Evolutionary conservation across 2,888 invertebrate species (phyloP).

Genomic region (Scaptodrosophila latifasciaeformis): DNA sequence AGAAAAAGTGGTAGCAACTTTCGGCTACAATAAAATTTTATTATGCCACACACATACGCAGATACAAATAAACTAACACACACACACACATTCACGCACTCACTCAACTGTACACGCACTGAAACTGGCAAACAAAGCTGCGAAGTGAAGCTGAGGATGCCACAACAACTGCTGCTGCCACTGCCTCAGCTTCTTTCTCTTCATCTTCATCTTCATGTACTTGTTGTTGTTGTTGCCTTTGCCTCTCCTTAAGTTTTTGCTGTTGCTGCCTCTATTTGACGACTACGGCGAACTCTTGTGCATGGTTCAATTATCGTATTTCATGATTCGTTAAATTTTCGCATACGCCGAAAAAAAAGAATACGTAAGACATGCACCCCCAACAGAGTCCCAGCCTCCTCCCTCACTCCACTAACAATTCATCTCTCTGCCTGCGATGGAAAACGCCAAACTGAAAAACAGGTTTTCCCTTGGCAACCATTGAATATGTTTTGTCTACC

Average conservation of each 20-base stretch:
- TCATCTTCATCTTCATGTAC: too few species aligned
- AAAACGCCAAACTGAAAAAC: slow-evolving; percentile 57
- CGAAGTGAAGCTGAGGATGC: slow-evolving; percentile 30
- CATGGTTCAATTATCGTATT: slow-evolving; percentile 74
- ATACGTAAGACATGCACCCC: slow-evolving; percentile 47
- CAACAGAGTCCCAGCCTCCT: neutral
- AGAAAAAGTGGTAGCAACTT: slow-evolving; percentile 64
- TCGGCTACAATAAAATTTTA: slow-evolving; percentile 66
- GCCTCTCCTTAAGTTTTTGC: too few species aligned
- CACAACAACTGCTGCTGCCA: slow-evolving; percentile 20
- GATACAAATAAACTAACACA: slow-evolving; percentile 12
- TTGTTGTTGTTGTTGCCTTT: too few species aligned
- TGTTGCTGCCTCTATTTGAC: too few species aligned
- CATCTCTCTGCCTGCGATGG: slow-evolving; percentile 28
- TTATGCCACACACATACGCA: slow-evolving; percentile 62
- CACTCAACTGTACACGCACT: neutral
- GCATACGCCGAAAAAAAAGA: slow-evolving; percentile 57
- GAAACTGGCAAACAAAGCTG: slow-evolving; percentile 37
- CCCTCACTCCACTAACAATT: slow-evolving; percentile 7
- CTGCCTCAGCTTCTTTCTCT: slow-evolving; percentile 14
- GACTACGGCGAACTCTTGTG: slow-evolving; percentile 64
- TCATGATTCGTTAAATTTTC: slow-evolving; percentile 74
- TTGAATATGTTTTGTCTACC: slow-evolving; percentile 53
- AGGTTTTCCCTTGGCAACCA: slow-evolving; percentile 65
- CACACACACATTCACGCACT: neutral